Base-by-base conservation (phyloP, 2,888 invertebrate species). In the Eurytoma adleriae region DNA sequence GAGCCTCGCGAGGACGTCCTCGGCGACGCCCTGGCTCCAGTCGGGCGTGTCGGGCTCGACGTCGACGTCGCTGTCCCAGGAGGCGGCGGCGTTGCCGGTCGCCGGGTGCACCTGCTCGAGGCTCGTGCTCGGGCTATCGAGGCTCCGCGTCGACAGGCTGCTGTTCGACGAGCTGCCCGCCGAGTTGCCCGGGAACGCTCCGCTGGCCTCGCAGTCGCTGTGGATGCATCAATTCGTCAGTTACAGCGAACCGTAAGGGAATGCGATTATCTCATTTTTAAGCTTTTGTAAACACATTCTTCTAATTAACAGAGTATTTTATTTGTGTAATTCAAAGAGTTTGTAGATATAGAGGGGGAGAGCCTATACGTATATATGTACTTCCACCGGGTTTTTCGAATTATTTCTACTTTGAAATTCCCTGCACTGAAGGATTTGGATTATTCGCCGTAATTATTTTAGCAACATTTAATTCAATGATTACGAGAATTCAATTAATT, bases 1-100 rank as follows among this genome's bases (percentile, higher is more conserved):
- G 84, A 97, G 92, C 83, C 94, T 93, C 78, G 93, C 92, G 74
- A 96, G 92, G 72, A 95, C 93, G 79, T 97, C 96, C 85, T 95
- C 94, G 30, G 95, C 92, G 67, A 97, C 94, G 82, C 94, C 92
- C 83, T 94, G 94, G 86, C 96, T 95, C 94, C 97, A 95, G 88
- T 96, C 94, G 20, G 95, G 95, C 30, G 95, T 94, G 89, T 96
- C 96, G 14, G 94, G 92, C 84, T 94, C 94, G 54, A 93, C 92
- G 78, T 90, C 90, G 56, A 90, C 89, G 82, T 90, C 92, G 86
- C 92, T 92, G 86, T 92, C 93, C 91, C 92, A 90, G 62, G 90
- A 90, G 50, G 90, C 87, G 75, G 90, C 88, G 70, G 90, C 85
- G 62, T 87, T 88, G 24, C 88, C 85, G 68, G 87, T 83, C 2